Conservation (phyloP, 2,888 invertebrate genomes). For the Augiades crinisus region DNA sequence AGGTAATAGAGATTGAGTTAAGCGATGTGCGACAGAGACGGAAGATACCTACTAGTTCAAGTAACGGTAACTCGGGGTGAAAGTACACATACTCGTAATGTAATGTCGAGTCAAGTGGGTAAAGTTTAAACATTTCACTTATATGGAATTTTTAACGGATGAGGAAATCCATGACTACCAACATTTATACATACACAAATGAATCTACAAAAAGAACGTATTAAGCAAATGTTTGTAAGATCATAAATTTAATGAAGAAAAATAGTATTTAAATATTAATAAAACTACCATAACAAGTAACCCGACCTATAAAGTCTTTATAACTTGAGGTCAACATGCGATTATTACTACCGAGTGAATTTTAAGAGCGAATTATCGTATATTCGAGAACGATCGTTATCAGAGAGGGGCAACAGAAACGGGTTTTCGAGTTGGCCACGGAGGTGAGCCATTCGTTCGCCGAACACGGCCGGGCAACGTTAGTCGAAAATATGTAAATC, state of each 20-base stretch:
- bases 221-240: not conserved
- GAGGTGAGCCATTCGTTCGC: slow-evolving; percentile 40
- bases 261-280: slow-evolving; percentile 12
- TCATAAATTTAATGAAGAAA: not conserved
- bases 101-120: slow-evolving; percentile 22
- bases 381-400: slow-evolving; percentile 22
- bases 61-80: slow-evolving; percentile 69
- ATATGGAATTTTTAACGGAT: slow-evolving; percentile 12
- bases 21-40: slow-evolving; percentile 45
- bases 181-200: not conserved
- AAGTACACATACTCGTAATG: slow-evolving; percentile 52
- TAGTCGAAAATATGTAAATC: slow-evolving; percentile 62
- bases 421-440: slow-evolving; percentile 28
- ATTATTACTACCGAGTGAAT: slow-evolving; percentile 23
- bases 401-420: slow-evolving; percentile 19
- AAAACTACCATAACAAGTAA: slow-evolving; percentile 21
- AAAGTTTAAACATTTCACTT: slow-evolving; percentile 19
- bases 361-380: slow-evolving; percentile 23
- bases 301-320: slow-evolving; percentile 20
- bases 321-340: slow-evolving; percentile 25
- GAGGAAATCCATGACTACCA: not conserved
- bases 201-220: not conserved
- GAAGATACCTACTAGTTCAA: slow-evolving; percentile 47
- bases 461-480: slow-evolving; percentile 34
- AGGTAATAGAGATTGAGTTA: slow-evolving; percentile 51